Evolutionary conservation across 2,888 invertebrate genomes (phyloP).

Genomic region (Crioceris asparagi): DNA sequence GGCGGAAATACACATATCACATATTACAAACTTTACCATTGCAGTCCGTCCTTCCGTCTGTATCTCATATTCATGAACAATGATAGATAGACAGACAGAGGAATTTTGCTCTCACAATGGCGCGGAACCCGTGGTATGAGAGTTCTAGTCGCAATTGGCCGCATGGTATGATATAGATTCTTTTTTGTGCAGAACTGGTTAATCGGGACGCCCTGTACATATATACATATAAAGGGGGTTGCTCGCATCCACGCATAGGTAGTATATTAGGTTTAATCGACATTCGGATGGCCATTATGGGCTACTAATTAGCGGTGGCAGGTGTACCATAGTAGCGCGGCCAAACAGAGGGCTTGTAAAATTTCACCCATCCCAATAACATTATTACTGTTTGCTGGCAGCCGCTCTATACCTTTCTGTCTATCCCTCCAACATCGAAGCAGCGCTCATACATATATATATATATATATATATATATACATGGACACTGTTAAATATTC

Average conservation of each 20-base stretch:
- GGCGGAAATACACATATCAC: no score
- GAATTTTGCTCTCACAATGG: no score
- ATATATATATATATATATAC: neutral
- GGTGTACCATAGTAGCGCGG: slow-evolving; percentile 34
- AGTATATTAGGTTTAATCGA: slow-evolving; percentile 39
- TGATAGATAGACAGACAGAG: no score
- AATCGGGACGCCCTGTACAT: no score
- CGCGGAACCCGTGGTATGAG: no score
- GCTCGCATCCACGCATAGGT: slow-evolving; percentile 17
- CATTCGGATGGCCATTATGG: slow-evolving; percentile 38
- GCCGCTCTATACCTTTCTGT: neutral
- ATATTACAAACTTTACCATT: no score
- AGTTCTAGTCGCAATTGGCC: no score
- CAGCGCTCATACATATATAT: neutral
- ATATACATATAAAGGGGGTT: slow-evolving; percentile 11
- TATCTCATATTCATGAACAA: no score
- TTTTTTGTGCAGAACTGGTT: no score
- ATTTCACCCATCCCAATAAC: slow-evolving; percentile 29
- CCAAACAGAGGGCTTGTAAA: slow-evolving; percentile 28
- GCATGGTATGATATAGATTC: no score
- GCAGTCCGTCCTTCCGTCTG: no score
- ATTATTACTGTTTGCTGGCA: slow-evolving; percentile 19
- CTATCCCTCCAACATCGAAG: neutral
- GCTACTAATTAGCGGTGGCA: slow-evolving; percentile 40
- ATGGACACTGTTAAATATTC: neutral